Conservation (phyloP, 2,888 invertebrate genomes). For the Bhutanitis thaidina region DNA sequence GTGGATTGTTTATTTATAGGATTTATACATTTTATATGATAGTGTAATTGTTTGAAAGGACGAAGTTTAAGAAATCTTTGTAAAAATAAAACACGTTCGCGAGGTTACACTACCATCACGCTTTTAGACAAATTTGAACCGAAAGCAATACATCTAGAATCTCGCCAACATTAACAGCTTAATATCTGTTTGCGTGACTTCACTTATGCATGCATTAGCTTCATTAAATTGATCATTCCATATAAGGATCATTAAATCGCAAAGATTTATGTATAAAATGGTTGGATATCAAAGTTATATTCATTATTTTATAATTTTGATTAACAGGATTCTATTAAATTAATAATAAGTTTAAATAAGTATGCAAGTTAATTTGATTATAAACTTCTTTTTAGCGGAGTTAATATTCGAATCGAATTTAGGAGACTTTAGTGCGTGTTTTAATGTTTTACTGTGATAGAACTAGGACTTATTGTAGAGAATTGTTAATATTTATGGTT, state of each 20-base stretch:
- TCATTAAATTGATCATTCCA: constrained; percentile 54
- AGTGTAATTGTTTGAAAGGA: not conserved
- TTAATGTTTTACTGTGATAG: constrained; percentile 77
- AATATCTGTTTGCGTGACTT: not conserved
- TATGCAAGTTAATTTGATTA: constrained; percentile 19
- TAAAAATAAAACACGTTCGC: constrained; percentile 9
- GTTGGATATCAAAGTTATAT: constrained; percentile 15
- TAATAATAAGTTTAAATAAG: constrained; percentile 3
- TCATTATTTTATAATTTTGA: constrained; percentile 17
- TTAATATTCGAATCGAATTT: constrained; percentile 24
- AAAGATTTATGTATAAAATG: constrained; percentile 17
- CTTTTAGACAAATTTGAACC: constrained; percentile 19
- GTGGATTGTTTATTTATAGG: constrained; percentile 11
- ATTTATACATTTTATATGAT: constrained; percentile 12
- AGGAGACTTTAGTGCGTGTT: constrained; percentile 38
- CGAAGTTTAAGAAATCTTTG: not conserved
- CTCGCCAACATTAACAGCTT: constrained; percentile 34
- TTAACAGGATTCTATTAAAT: constrained; percentile 15
- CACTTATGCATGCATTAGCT: constrained; percentile 26
- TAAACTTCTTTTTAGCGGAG: constrained; percentile 13
- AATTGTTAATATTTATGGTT: constrained; percentile 25
- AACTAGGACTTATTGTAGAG: constrained; percentile 53
- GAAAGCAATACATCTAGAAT: constrained; percentile 44
- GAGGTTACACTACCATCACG: not conserved
- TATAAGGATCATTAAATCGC: constrained; percentile 30